phyloP scores from a whole-genome alignment of 2,797 vertebrate species.

The Chaenodraco wilsoni region DNA sequence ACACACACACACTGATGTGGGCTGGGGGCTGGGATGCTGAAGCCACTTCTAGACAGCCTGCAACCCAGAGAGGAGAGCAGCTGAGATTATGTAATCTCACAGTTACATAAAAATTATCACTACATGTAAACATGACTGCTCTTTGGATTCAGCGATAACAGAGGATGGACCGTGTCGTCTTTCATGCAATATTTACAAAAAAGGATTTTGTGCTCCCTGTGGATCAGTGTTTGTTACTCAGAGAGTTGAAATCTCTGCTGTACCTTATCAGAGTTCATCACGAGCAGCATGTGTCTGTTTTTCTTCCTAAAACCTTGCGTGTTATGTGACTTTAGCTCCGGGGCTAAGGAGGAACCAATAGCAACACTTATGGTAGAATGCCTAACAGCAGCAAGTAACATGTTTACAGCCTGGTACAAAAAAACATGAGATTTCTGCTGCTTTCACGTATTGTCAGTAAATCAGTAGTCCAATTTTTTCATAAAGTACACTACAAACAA shows the following conservation, averaged over 20 bases:
- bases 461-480: no score
- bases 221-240: not conserved
- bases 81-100: constrained; percentile 73
- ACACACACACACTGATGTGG: constrained; percentile 17
- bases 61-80: constrained; percentile 59
- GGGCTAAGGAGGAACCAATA: no score
- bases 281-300: not conserved
- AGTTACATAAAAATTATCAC: constrained; percentile 73
- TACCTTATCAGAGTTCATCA: constrained; percentile 7
- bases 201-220: not conserved
- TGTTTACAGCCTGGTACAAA: no score
- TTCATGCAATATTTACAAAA: constrained; percentile 38
- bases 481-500: no score
- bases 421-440: no score
- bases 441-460: no score
- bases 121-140: constrained; percentile 53
- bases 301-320: not conserved
- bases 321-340: no score
- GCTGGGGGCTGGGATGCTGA: constrained; percentile 60
- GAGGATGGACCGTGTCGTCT: constrained; percentile 2
- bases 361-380: no score
- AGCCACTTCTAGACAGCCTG: constrained; percentile 65
- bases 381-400: no score
- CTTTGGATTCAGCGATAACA: constrained; percentile 38
- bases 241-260: not conserved